Evolutionary conservation across 1,140 invertebrate species (phyloP), one percentile per base, ranked within the genome.

Genomic region (Dendrolimus kikuchii): DNA sequence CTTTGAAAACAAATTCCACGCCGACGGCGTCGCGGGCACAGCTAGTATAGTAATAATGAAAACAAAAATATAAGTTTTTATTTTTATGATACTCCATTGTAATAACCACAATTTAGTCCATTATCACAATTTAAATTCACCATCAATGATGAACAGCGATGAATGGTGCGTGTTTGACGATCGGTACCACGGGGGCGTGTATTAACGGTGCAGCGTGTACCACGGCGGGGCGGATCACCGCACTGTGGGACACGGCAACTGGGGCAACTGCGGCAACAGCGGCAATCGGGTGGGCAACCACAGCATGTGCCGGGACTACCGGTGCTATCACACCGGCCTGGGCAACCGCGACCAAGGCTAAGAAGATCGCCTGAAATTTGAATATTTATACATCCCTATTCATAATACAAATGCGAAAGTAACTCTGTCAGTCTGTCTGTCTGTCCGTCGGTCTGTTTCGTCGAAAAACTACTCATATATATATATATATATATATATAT

Each of bases 301-400:
- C 68, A 0, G 70, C 69, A 48, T 80, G 76, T 0, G 71, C 74
- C 4, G 75, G 77, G 1, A 78, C 70, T 37, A 83, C 59, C 41
- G 83, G 81, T 1, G 79, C 77, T 44, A 85, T 74, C 23, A 83
- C 51, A 5, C 81, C 81, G 1, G 68, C 72, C 38, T 76, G 62
- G 7, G 73, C 75, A 39, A 71, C 59, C 10, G 77, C 77, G 37
- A 81, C 48, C 8, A 82, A 39, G 7, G 76, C 79, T 38, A 82
- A 46, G 46, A 86, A 55, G 41, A 83, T 47, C 40, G 71, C 55
- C 83, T 86, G 71, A n/a, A 62, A 59, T 49, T 41, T 62, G 70
- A 54, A 48, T 46, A 40, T 7, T 5, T 23, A 45, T 45, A 7
- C 5, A n/a, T 45, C 3, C n/a, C 4, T 46, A n/a, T 46, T 46